Percentiles rank a stretch among this genome's conserved stretches.
These are phyloP conservation scores for Erinaceus europaeus DNA, from an alignment of 2,113 vertebrate species.

Conservation along the genomic window DNA sequence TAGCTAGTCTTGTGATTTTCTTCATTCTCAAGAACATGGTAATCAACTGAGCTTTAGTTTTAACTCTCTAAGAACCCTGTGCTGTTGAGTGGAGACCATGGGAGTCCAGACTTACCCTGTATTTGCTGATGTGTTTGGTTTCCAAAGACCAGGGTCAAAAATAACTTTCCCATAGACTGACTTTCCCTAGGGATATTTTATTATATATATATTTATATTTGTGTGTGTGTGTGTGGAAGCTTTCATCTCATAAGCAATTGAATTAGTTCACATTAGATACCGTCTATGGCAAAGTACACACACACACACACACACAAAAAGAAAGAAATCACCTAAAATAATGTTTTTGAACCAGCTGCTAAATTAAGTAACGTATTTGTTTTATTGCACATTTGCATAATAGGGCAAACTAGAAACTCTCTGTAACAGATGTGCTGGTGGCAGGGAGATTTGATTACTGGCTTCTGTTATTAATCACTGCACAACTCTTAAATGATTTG, in stretches of 20 bases:
- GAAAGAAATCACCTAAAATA: constrained; percentile 84
- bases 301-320: no score
- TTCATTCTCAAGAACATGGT: background rate
- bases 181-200: constrained; percentile 24
- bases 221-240: constrained; percentile 44
- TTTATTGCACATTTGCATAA: constrained; percentile 88
- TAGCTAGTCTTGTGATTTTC: background rate
- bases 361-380: constrained; percentile 86
- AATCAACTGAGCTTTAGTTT: background rate
- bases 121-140: background rate
- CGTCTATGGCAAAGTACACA: constrained; percentile 77
- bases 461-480: constrained; percentile 87
- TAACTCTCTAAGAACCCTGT: background rate
- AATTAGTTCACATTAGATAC: constrained; percentile 77
- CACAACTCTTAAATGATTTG: constrained; percentile 88
- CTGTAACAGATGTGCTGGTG: constrained; percentile 86
- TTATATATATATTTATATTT: no score
- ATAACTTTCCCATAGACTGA: constrained; percentile 25
- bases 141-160: background rate
- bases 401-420: constrained; percentile 82
- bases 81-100: background rate
- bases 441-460: constrained; percentile 86
- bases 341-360: constrained; percentile 86
- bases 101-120: background rate
- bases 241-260: constrained; percentile 67